These are phyloP conservation scores for Anthoscopus minutus DNA, from an alignment of 2,113 vertebrate genomes.

Conservation along the genomic window DNA sequence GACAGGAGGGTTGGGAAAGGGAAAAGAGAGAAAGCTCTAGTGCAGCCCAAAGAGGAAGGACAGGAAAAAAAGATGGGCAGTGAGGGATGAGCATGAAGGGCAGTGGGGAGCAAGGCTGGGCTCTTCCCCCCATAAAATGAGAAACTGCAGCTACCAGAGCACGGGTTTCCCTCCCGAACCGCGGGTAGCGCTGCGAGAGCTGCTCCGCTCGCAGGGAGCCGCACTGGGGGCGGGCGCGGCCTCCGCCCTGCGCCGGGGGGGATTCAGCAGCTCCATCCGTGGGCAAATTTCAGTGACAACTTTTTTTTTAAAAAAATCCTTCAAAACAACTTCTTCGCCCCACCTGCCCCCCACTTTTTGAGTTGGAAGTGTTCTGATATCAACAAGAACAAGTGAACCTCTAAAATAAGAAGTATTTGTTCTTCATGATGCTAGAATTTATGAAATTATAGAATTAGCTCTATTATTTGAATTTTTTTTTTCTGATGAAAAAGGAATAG, in stretches of 20 bases:
- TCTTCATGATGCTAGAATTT: neutral
- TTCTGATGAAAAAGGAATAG: no score
- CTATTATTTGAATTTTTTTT: neutral
- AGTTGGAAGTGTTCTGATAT: neutral
- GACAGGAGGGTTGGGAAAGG: neutral
- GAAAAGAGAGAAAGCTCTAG: fast-evolving
- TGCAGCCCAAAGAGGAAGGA: neutral
- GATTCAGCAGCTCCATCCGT: neutral
- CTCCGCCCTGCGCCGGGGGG: neutral
- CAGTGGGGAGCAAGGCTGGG: neutral
- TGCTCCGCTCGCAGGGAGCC: neutral
- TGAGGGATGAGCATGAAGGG: neutral
- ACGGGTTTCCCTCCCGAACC: fast-evolving
- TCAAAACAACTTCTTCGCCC: neutral
- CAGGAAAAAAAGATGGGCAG: neutral
- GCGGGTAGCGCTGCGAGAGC: neutral
- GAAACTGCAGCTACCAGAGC: neutral
- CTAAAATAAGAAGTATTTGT: neutral
- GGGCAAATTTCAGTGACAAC: neutral
- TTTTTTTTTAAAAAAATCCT: neutral
- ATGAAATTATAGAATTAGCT: neutral
- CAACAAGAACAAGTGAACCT: neutral
- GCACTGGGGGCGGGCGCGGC: fast-evolving
- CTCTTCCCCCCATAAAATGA: neutral
- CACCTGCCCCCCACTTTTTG: neutral